Percentiles rank a stretch among this genome's conserved stretches.
These are phyloP conservation scores for Pseudonaja textilis DNA, from an alignment of 2,113 vertebrate species.

Conservation along the genomic window DNA sequence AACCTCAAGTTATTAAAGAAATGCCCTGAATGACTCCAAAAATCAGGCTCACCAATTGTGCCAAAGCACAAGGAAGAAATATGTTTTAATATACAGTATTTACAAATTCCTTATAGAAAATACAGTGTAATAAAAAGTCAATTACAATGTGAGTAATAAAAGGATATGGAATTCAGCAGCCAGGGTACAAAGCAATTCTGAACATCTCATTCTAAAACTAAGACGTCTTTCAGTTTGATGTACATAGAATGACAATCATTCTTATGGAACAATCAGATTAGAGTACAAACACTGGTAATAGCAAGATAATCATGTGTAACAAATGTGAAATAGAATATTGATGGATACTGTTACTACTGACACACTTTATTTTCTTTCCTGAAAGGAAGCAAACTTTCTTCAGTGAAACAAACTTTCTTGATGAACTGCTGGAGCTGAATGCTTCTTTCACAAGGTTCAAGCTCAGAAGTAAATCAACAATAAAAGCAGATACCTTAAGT, in stretches of 20 bases:
- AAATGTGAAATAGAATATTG: neutral
- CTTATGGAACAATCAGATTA: neutral
- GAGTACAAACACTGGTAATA: neutral
- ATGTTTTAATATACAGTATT: neutral
- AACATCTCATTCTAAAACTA: neutral
- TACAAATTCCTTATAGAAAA: neutral
- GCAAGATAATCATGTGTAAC: neutral
- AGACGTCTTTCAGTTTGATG: neutral
- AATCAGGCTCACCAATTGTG: neutral
- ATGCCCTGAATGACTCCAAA: neutral
- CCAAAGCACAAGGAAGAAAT: neutral
- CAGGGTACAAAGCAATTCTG: neutral
- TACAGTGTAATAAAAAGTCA: neutral
- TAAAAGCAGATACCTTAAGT: neutral
- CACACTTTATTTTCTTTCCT: neutral
- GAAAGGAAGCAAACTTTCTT: neutral
- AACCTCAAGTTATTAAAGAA: slow-evolving; percentile 1
- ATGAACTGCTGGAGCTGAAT: neutral
- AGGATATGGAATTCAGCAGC: neutral
- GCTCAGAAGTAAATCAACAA: neutral
- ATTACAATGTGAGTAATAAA: neutral
- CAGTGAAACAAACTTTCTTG: neutral
- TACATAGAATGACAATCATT: neutral
- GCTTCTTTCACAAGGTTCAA: neutral
- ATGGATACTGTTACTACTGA: neutral